Base-by-base conservation (phyloP, 2,113 vertebrate species). In the Aegotheles bennettii region DNA sequence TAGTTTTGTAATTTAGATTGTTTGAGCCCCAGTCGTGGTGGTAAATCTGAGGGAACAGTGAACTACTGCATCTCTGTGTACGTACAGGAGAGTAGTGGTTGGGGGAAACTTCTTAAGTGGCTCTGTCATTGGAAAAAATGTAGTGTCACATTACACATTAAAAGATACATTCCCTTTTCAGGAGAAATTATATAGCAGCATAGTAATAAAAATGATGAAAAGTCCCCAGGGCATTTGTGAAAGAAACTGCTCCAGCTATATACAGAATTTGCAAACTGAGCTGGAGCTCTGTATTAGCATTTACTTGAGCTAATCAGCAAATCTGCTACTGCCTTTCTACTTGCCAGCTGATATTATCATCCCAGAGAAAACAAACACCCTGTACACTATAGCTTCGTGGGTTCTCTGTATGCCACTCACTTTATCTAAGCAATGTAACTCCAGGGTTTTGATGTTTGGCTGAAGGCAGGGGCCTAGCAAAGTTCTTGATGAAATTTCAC, bases 221-320 rank as follows among this genome's bases (percentile, higher is more conserved):
- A 60, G 5, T 78, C 64, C 56, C 47, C n/a, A 38, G 54, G 54
- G 83, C 33, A 50, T 67, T 67, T 85, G 57, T 76, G 74, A 79
- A 89, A 53, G 40, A 57, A 36, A 4, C 5, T 85, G 75, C 40
- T 82, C n/a, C 69, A 75, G 54, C 33, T 76, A 36, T 67, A 87
- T 31, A 54, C 33, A 80, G 70, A 94, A 87, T 61, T 53, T 85
- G 71, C 75, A 63, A 82, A 83, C 50, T 29, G 75, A 87, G 38
- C 25, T 79, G 18, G 51, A 61, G 28, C 75, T 95, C 73, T 67
- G 10, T 71, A 56, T 80, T 85, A 89, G 25, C 35, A 75, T 83
- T 96, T 81, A 78, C 36, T 84, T 91, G 57, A 93, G 75, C 71
- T 86, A 69, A 93, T 95, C 84, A 60, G 10, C 38, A 89, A 64